Base-by-base conservation (phyloP, 2,113 vertebrate genomes). In the Mionectes macconnelli region DNA sequence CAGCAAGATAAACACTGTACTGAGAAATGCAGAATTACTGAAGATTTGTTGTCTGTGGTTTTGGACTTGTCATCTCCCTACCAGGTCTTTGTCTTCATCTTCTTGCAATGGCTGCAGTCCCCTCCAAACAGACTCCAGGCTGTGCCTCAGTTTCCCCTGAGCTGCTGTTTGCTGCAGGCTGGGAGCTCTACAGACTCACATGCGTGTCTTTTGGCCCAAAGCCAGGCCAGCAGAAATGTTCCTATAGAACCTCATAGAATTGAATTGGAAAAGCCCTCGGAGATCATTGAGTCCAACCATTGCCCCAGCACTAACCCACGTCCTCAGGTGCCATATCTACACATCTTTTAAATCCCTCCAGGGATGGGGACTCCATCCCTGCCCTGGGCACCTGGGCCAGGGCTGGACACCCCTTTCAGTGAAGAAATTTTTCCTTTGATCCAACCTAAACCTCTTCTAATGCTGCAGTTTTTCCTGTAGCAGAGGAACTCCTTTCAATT, bases 331-430 rank as follows among this genome's bases (percentile, higher is more conserved):
- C 30, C 78, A 83, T 39, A 47, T 31, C 45, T n/a, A 25, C 0
- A 0, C 25, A 17, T 11, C 11, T 76, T 14, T 47, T 40, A 60
- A 59, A 68, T 47, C 21, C 24, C 11, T 40, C 9, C 2, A 1
- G 14, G 5, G 13, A 35, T 53, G 14, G 14, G 21, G 25, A 8
- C 24, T 62, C 47, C 21, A 27, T 30, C 30, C 14, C 14, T 30
- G 33, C 10, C 44, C 33, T 59, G 55, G 35, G 59, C 24, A 18
- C 10, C 35, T 39, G 15, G 37, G 16, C 15, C 35, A 60, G 59
- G 59, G 35, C 35, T 60, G 9, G 3, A 55, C 9, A 24, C 5
- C 8, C 3, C 33, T 53, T 53, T 27, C 25, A 21, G n/a, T 31
- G n/a, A 68, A 35, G 47, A 75, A 39, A 7, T 10, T 15, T 62